Evolutionary conservation across 2,888 invertebrate genomes (phyloP).

Genomic region (Dolomedes plantarius): DNA sequence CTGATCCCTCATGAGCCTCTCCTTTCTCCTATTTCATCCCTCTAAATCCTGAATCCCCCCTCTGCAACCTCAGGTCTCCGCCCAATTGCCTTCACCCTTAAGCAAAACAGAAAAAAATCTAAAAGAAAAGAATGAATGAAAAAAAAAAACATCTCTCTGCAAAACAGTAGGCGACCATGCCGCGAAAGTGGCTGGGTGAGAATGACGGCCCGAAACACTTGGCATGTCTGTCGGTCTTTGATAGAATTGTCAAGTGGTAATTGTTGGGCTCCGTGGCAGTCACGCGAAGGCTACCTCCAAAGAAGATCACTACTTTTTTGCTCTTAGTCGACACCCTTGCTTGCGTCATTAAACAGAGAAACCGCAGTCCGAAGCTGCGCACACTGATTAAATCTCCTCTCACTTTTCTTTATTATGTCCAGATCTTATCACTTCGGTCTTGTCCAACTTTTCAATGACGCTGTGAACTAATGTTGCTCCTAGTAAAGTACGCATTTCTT

Average conservation of each 20-base stretch:
- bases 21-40: slow-evolving; percentile 26
- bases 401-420: not conserved
- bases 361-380: slow-evolving; percentile 29
- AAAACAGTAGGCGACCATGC: slow-evolving; percentile 60
- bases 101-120: slow-evolving; percentile 29
- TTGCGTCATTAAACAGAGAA: slow-evolving; percentile 49
- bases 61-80: slow-evolving; percentile 48
- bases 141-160: slow-evolving; percentile 3
- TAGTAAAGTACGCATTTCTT: not conserved
- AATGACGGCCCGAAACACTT: slow-evolving; percentile 59
- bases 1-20: slow-evolving; percentile 11
- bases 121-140: not conserved
- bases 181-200: slow-evolving; percentile 41
- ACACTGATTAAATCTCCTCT: slow-evolving; percentile 23
- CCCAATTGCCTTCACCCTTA: slow-evolving; percentile 52
- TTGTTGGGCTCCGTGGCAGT: slow-evolving; percentile 46
- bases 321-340: slow-evolving; percentile 47
- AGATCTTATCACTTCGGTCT: not conserved
- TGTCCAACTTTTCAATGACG: not conserved
- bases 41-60: slow-evolving; percentile 23
- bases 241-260: slow-evolving; percentile 67
- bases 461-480: not conserved
- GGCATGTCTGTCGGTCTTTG: slow-evolving; percentile 62
- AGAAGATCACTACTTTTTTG: slow-evolving; percentile 44
- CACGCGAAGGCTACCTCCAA: slow-evolving; percentile 60